phyloP scores from a whole-genome alignment of 2,113 vertebrate species.

The Pseudopipra pipra region DNA sequence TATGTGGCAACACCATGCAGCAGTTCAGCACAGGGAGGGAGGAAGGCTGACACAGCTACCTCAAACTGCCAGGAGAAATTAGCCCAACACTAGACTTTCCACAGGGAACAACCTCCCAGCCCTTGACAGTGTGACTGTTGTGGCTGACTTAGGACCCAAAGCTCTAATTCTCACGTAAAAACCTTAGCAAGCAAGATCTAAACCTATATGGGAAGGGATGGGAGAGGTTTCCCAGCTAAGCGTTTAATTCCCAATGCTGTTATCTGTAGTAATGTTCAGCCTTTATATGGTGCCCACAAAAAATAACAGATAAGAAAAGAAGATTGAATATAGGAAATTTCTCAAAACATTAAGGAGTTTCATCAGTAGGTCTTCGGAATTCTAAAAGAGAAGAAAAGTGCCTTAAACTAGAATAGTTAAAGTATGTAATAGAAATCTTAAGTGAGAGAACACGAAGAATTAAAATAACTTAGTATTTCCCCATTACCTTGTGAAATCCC shows the following conservation, averaged over 20 bases:
- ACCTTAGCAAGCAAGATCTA: background rate
- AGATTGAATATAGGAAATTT: background rate
- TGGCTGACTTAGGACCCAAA: background rate
- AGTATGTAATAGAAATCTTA: background rate
- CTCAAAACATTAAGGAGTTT: background rate
- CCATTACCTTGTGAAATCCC: background rate
- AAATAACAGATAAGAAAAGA: background rate
- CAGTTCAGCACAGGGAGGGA: background rate
- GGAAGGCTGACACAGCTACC: background rate
- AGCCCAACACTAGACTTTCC: background rate
- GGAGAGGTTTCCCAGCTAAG: background rate
- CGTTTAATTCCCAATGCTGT: background rate
- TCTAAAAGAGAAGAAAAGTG: background rate
- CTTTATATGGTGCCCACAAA: background rate
- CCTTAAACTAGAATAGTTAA: background rate
- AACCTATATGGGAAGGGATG: background rate
- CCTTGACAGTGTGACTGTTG: fast-evolving
- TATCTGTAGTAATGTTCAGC: background rate
- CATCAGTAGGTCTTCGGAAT: background rate
- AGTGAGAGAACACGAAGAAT: background rate
- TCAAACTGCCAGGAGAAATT: background rate
- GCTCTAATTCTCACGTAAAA: background rate
- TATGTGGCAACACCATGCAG: background rate
- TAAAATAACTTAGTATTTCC: background rate
- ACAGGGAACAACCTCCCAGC: background rate